Evolutionary conservation across 2,888 invertebrate genomes (phyloP).

Genomic region (Lithophane ornitopus): DNA sequence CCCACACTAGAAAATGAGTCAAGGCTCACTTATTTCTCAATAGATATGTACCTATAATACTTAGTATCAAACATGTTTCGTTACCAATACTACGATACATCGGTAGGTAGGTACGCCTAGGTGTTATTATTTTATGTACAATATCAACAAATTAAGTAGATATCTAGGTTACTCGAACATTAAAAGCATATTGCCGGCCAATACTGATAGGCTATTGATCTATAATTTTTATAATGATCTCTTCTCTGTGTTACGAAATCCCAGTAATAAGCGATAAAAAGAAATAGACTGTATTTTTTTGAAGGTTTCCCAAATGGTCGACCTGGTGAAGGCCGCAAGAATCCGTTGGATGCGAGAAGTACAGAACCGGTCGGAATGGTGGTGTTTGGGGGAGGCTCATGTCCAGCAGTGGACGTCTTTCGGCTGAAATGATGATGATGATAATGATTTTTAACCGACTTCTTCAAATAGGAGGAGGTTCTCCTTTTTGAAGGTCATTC

Average conservation of each 20-base stretch:
- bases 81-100: not conserved
- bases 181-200: not conserved
- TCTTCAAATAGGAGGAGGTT: no score
- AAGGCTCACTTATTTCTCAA: constrained; percentile 10
- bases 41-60: not conserved
- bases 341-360: no score
- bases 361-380: no score
- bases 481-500: no score
- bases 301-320: no score
- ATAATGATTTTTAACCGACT: no score
- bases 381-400: no score
- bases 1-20: not conserved
- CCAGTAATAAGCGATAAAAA: no score
- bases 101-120: not conserved
- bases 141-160: not conserved
- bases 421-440: no score
- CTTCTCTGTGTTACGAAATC: not conserved
- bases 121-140: not conserved
- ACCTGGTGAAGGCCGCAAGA: no score
- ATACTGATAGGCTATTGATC: not conserved
- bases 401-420: no score
- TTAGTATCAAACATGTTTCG: not conserved
- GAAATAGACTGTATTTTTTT: not conserved
- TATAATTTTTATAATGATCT: not conserved
- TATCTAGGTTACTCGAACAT: constrained; percentile 1